These are phyloP conservation scores for Picus viridis DNA, from an alignment of 2,797 vertebrate species.

Conservation along the genomic window DNA sequence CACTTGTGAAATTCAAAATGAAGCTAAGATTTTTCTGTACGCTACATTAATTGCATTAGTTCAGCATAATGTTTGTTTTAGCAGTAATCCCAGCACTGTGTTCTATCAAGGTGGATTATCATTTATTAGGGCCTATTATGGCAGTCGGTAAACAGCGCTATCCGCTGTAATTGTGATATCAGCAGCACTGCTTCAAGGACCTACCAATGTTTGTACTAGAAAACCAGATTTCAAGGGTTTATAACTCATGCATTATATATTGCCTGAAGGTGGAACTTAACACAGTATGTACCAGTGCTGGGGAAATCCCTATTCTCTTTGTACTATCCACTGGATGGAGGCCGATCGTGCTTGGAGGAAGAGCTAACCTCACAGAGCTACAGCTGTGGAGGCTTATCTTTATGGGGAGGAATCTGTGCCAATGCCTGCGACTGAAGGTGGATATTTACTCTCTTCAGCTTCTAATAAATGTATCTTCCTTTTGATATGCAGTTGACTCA, in stretches of 20 bases:
- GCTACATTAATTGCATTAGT: constrained; percentile 5
- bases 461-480: neutral
- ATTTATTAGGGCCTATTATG: constrained; percentile 18
- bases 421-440: neutral
- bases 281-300: neutral
- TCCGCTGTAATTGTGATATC: neutral
- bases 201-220: constrained; percentile 39
- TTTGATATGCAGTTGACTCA: neutral
- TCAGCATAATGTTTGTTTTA: constrained; percentile 49
- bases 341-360: constrained; percentile 19
- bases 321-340: constrained; percentile 1
- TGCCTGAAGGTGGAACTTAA: constrained; percentile 39
- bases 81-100: neutral
- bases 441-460: neutral
- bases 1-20: constrained; percentile 24
- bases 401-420: neutral
- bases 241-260: constrained; percentile 10
- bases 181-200: neutral
- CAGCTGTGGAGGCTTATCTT: constrained; percentile 39
- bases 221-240: constrained; percentile 44
- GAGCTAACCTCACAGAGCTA: constrained; percentile 18
- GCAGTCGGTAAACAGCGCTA: constrained; percentile 37
- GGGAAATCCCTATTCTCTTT: constrained; percentile 49
- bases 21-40: neutral
- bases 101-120: neutral